Base-by-base conservation (phyloP, 2,888 invertebrate genomes). In the Scrobipalpa atriplicella region DNA sequence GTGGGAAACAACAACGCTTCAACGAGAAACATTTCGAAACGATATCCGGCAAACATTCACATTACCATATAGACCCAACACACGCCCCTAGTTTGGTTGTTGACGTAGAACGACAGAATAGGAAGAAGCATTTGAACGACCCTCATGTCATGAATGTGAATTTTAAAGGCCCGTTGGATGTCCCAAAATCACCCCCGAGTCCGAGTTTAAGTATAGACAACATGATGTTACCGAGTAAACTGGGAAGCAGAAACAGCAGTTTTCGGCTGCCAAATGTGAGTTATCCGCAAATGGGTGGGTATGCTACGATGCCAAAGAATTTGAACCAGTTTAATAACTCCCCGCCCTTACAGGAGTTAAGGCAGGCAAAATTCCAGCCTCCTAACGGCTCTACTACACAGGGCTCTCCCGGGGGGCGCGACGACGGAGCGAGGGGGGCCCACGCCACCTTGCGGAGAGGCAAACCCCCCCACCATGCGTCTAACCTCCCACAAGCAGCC, bases 21-120 rank as follows among this genome's bases (percentile, higher is more conserved):
- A 95, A 93, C 75, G 93, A 94, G 82, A 94, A 94, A 79, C 93
- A 94, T 73, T 96, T 96, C 78, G 96, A 96, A 78, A 96, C 96
- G 54, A 95, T 96, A 74, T 95, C 95, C 0, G 93, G 94, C 1
- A 96, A 96, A 77, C 96, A 97, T 79, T 95, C 96, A 19, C 96
- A 97, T 87, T 96, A 96, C 79, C 95, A 96, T 80, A 94, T 96
- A 84, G 95, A 95, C 47, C 95, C 95, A 68, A 95, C 96, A 39
- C 95, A 96, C 77, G 95, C 96, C 70, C 96, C 96, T 2, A 97
- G 96, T 82, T 95, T 97, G 66, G 96, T 97, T 58, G 97, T 97
- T 0, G 97, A 97, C 78, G 96, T 97, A 0, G 97, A 97, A 79
- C 94, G 91, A 43, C 91, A 92, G 70, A 90, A 87, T 71, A 79